phyloP scores from a whole-genome alignment of 2,888 invertebrate genomes.

The Autographa gamma region DNA sequence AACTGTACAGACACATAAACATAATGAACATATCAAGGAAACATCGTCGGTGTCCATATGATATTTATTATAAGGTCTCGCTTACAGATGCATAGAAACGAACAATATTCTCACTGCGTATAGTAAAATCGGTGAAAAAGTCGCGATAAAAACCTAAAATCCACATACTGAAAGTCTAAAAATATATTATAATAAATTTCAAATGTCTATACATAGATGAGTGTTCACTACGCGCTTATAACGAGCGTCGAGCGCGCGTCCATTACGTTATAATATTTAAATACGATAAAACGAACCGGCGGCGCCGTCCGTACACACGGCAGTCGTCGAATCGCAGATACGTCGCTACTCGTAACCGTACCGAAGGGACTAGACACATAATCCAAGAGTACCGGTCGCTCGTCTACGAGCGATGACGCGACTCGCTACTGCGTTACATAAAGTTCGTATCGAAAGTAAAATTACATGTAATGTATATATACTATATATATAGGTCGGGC shows the following conservation, averaged over 20 bases:
- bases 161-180: conserved; percentile 88
- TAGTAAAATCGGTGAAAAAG: conserved; percentile 85
- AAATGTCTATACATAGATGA: conserved; percentile 88
- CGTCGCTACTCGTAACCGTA: conserved; percentile 65
- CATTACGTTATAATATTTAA: conserved; percentile 79
- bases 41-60: conserved; percentile 76
- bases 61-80: conserved; percentile 82
- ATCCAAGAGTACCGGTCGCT: conserved; percentile 63
- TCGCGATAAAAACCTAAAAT: conserved; percentile 87
- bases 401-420: conserved; percentile 60
- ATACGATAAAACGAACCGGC: conserved; percentile 76
- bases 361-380: conserved; percentile 73
- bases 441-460: conserved; percentile 74
- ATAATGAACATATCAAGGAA: conserved; percentile 76
- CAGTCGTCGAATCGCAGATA: conserved; percentile 62
- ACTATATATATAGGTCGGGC: conserved; percentile 51
- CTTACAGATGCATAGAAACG: conserved; percentile 82
- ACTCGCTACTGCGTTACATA: conserved; percentile 70
- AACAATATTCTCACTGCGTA: conserved; percentile 83
- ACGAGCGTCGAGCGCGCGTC: conserved; percentile 78
- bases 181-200: conserved; percentile 88
- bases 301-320: conserved; percentile 62
- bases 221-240: conserved; percentile 82
- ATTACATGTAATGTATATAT: conserved; percentile 71
- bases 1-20: conserved; percentile 85